Evolutionary conservation across 2,113 vertebrate species (phyloP).

Genomic region (Globicephala melas): DNA sequence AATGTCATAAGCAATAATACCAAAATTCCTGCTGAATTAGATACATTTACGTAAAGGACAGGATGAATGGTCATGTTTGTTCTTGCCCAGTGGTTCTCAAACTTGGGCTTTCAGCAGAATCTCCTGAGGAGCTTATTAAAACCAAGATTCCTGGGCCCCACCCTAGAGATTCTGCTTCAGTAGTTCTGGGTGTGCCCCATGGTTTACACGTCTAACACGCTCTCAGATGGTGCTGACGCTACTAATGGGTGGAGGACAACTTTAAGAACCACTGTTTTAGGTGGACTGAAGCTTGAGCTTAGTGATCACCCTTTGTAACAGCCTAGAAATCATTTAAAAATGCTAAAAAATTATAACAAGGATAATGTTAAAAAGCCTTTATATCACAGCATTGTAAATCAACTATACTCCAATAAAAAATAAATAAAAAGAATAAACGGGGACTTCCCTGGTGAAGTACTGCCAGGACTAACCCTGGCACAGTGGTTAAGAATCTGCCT

Average conservation of each 20-base stretch:
- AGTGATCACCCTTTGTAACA: not conserved
- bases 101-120: not conserved
- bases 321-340: not conserved
- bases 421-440: no score
- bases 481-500: no score
- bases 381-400: not conserved
- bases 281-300: not conserved
- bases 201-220: not conserved
- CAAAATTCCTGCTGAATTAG: not conserved
- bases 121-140: not conserved
- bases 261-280: not conserved
- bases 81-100: not conserved
- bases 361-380: not conserved
- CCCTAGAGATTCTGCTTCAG: not conserved
- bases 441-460: no score
- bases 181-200: not conserved
- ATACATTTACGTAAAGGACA: not conserved
- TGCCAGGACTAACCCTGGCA: no score
- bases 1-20: not conserved
- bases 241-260: not conserved
- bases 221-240: not conserved
- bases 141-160: not conserved
- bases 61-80: not conserved
- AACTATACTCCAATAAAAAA: not conserved
- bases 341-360: not conserved